These are phyloP conservation scores for Otocyon megalotis DNA, from an alignment of 2,113 vertebrate species.

Conservation along the genomic window DNA sequence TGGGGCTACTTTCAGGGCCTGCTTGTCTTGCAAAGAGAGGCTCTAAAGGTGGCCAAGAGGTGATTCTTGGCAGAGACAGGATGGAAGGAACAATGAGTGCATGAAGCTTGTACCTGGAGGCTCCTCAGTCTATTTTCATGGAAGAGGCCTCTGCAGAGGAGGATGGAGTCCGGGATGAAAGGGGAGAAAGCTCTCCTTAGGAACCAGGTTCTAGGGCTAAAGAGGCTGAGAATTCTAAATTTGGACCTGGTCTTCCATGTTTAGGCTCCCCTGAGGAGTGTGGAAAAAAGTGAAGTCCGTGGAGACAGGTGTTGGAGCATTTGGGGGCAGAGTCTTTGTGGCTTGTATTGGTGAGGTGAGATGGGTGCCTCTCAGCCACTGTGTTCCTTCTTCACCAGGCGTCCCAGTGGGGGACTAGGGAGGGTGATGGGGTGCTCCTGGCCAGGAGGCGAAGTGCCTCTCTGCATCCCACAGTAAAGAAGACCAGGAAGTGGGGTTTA, in stretches of 20 bases:
- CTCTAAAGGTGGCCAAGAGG: background rate
- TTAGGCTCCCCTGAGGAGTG: background rate
- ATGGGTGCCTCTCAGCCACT: accelerated
- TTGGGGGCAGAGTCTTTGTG: background rate
- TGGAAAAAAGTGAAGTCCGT: background rate
- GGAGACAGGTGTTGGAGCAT: accelerated
- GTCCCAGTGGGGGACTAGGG: background rate
- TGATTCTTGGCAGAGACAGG: background rate
- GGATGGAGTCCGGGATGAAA: background rate
- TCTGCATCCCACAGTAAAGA: background rate
- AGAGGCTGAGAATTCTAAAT: background rate
- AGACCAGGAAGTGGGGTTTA: background rate
- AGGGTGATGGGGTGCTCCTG: background rate
- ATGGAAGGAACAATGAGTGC: background rate
- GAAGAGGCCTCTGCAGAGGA: background rate
- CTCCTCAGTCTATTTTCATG: accelerated
- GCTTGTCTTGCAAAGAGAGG: background rate
- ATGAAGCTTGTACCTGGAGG: background rate
- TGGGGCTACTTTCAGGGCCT: background rate
- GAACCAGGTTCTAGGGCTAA: background rate
- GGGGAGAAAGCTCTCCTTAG: no score
- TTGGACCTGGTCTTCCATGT: background rate
- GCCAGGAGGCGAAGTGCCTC: background rate
- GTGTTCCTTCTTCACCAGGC: background rate
- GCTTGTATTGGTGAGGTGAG: background rate